Base-by-base conservation (phyloP, 2,113 vertebrate genomes). In the Furnarius figulus region DNA sequence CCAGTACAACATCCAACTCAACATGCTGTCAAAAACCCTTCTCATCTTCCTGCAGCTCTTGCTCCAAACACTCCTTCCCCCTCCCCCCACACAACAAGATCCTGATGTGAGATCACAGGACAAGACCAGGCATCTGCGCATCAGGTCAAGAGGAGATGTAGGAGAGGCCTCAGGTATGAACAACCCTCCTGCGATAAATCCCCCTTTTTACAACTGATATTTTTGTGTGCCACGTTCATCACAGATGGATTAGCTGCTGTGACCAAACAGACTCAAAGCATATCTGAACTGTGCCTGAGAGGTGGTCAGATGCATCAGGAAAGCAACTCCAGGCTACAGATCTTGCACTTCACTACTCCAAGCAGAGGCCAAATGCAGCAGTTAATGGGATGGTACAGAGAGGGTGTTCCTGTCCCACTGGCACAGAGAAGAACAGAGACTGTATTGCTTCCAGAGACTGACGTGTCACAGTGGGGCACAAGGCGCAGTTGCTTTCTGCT, bases 41-140 rank as follows among this genome's bases (percentile, higher is more conserved):
- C 91, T 96, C 95, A 96, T 95, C 93, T 90, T 97, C 93, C 94
- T 95, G 95, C 93, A 96, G 79, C 82, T 93, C 73, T 96, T 97
- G 79, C 94, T 97, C 87, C 89, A 95, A 96, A 96, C 82, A 91
- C 89, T 93, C 79, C 90, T 92, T 80, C 70, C 95, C 93, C 50
- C 87, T 85, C 71, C 77, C 35, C 95, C 76, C 88, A 1, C 86
- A 87, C 89, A 87, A 71, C 94, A 97, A 96, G 94, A 96, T 62
- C 65, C 89, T 96, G 96, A 89, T 96, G 87, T 94, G 96, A 94
- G 76, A 87, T 89, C 96, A 52, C 87, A 94, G 82, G 85, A 94
- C 93, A 93, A 93, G 94, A 93, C 91, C 93, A 96, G 96, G 87
- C 96, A 85, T 14, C 79, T 55, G 63, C 66, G 53, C 95, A 94